Base-by-base conservation (phyloP, 2,888 invertebrate genomes). In the Aplocera efformata region DNA sequence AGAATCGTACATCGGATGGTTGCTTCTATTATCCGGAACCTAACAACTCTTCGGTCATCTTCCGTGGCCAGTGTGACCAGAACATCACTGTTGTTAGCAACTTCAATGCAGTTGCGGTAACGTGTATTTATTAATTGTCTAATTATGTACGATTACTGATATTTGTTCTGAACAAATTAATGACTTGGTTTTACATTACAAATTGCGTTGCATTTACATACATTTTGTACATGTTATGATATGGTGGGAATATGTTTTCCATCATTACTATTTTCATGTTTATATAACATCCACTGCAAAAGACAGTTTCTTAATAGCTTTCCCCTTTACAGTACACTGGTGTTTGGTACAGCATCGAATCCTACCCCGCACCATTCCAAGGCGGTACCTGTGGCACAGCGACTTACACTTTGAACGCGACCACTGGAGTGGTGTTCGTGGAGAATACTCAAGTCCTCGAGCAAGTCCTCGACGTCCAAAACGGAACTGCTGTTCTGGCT, bases 321-420 rank as follows among this genome's bases (percentile, higher is more conserved):
- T 27, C 21, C 24, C 11, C 36, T 52, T 57, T 36, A 22, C 64
- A 80, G 88, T 88, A 78, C 49, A 47, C 52, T 24, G 79, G 72
- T 3, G 41, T 36, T 1, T 86, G 84, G 86, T 75, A 73, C 35
- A 76, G 79, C 48, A 60, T 83, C 9, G 69, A 78, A 41, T 76
- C 81, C 21, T 84, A 79, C 51, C 80, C 83, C 3, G 67, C 78
- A 10, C 51, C 39, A 0, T 81, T 79, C 72, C 80, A 83, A 61
- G 55, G 48, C 3, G 83, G 83, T 6, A 72, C 75, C 0, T 84
- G 86, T 30, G 66, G 70, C 1, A 73, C 60, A 0, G 82, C 81
- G 1, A 50, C 38, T 0, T 84, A 84, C 50, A 56, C 57, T 1
- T 48, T 66, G 0, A 63, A 64, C n/a, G 32, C 39, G 1, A 52